Base-by-base conservation (phyloP, 2,888 invertebrate species). In the Autographa gamma region DNA sequence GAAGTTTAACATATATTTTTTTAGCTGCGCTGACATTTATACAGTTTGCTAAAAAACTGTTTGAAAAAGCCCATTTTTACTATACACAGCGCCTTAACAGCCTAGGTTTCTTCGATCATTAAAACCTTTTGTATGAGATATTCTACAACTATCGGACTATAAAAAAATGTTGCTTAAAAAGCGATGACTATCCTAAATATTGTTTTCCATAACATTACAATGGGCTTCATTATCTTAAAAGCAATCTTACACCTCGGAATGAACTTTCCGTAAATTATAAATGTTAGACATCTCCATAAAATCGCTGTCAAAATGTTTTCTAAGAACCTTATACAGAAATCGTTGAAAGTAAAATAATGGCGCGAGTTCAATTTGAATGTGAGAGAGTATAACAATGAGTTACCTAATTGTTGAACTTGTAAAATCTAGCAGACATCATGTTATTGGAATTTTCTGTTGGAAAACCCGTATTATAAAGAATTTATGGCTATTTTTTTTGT, bases 201-300 rank as follows among this genome's bases (percentile, higher is more conserved):
- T 7, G n/a, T 48, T 48, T 48, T n/a, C 48, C n/a, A 48, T n/a
- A n/a, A 48, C 48, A 48, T 48, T 48, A 48, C 48, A 48, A 48
- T 48, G 48, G 48, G 48, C 48, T 48, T 48, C 48, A 7, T 48
- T n/a, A 48, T 48, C 48, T 48, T n/a, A n/a, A 48, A 48, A 48
- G 48, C n/a, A 48, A 48, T 48, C 48, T 48, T 48, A 16, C 16
- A 43, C 43, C 6, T 38, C 38, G 11, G 43, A 48, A 16, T 43
- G 16, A 43, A 43, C 16, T 48, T 48, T n/a, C n/a, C n/a, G 48
- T 48, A 48, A 48, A 48, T 48, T 48, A n/a, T 7, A 48, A 48
- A 48, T 48, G 38, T 6, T 48, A n/a, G 3, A 13, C 19, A 56
- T 19, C 19, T 25, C 19, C 19, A 56, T 56, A 19, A 56, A 56